Conservation (phyloP, 2,888 invertebrate genomes). For the Leptothorax acervorum region DNA sequence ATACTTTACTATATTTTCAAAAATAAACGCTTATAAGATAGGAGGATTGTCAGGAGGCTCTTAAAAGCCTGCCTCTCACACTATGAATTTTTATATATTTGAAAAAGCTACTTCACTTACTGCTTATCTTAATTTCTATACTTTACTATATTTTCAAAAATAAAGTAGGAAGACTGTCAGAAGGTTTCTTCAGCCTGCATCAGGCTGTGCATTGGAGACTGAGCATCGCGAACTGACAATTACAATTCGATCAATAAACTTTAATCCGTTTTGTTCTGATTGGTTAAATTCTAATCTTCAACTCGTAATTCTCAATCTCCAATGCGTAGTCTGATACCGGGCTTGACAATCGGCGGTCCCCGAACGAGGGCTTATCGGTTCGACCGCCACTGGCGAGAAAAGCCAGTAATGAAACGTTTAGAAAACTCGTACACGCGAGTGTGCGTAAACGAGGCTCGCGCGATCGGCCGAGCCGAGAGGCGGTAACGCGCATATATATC, state of each 20-base stretch:
- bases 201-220: neutral
- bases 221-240: neutral
- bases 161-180: no score
- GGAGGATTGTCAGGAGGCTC: no score
- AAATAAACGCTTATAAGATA: no score
- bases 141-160: neutral
- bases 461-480: slow-evolving; percentile 35
- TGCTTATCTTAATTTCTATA: neutral
- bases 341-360: neutral
- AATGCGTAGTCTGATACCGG: neutral
- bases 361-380: slow-evolving; percentile 6
- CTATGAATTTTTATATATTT: no score
- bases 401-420: slow-evolving; percentile 28
- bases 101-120: neutral
- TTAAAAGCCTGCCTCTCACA: no score
- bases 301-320: neutral
- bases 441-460: slow-evolving; percentile 13
- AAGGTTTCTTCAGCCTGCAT: neutral
- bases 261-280: neutral
- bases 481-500: slow-evolving; percentile 58
- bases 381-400: slow-evolving; percentile 25
- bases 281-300: neutral
- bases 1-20: neutral
- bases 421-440: slow-evolving; percentile 37
- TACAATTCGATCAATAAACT: neutral